phyloP scores from a whole-genome alignment of 1,140 invertebrate species.

The Harpegnathos saltator region DNA sequence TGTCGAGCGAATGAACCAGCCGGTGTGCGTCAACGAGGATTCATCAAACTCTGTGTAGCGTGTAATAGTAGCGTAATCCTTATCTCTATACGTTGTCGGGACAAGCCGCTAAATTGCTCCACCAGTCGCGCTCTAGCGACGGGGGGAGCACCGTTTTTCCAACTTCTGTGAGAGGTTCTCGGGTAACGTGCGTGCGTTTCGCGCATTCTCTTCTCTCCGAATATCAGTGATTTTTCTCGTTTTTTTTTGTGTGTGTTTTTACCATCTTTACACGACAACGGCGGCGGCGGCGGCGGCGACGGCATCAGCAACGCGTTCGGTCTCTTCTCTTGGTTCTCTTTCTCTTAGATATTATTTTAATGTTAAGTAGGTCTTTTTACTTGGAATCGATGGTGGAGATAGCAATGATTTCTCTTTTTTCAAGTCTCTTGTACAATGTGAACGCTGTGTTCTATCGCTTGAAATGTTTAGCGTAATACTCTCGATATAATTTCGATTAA shows the following conservation, averaged over 20 bases:
- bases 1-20: constrained; percentile 14
- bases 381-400: constrained; percentile 62
- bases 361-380: constrained; percentile 77
- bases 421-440: constrained; percentile 69
- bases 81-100: constrained; percentile 35
- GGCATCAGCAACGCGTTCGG: constrained; percentile 50
- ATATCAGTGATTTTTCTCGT: constrained; percentile 50
- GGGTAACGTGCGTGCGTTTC: constrained; percentile 10
- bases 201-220: constrained; percentile 24
- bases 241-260: too few species aligned
- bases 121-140: constrained; percentile 15
- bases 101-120: constrained; percentile 37
- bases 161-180: constrained; percentile 37
- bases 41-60: constrained; percentile 59
- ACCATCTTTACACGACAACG: constrained; percentile 60
- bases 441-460: constrained; percentile 73
- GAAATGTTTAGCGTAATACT: constrained; percentile 73
- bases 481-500: constrained; percentile 75
- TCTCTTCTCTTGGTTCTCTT: constrained; percentile 15
- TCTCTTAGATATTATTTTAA: constrained; percentile 70
- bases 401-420: constrained; percentile 65
- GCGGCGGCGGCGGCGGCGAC: too few species aligned
- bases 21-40: constrained; percentile 34
- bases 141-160: constrained; percentile 27
- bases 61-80: constrained; percentile 50